Evolutionary conservation across 2,113 vertebrate genomes (phyloP).

Genomic region (Nannospalax galili): DNA sequence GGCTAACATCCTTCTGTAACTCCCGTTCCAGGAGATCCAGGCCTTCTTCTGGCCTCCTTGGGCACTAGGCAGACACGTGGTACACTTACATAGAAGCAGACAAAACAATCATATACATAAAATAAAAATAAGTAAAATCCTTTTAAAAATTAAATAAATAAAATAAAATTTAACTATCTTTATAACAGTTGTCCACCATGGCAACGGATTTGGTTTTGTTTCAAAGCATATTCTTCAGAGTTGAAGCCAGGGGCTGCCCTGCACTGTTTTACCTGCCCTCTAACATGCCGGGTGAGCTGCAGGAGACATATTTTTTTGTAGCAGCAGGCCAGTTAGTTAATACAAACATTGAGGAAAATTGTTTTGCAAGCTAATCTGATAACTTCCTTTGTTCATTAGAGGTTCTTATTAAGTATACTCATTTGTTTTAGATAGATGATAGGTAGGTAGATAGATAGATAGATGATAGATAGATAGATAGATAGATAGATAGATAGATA

Average conservation of each 20-base stretch:
- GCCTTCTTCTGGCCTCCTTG: too few species aligned
- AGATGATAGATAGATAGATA: too few species aligned
- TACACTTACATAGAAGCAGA: too few species aligned
- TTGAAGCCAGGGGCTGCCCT: neutral
- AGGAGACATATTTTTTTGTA: neutral
- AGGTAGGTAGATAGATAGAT: too few species aligned
- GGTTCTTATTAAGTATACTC: neutral
- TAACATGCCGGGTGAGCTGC: neutral
- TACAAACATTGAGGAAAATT: neutral
- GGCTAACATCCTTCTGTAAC: too few species aligned
- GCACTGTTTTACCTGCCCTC: neutral
- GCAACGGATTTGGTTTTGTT: neutral
- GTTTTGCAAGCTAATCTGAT: accelerated
- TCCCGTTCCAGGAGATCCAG: too few species aligned
- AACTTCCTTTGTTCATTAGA: neutral
- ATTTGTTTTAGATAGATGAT: too few species aligned
- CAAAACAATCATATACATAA: too few species aligned
- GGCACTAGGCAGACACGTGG: too few species aligned
- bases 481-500: too few species aligned
- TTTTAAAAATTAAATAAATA: too few species aligned
- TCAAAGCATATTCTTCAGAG: neutral
- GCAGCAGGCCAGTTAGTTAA: neutral
- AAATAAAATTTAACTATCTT: neutral
- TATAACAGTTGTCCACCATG: neutral
- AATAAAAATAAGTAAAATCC: too few species aligned